Percentiles rank a stretch among this genome's conserved stretches.
Evolutionary conservation across 1,140 invertebrate species (phyloP).

Genomic region (Mylabris phalerata): DNA sequence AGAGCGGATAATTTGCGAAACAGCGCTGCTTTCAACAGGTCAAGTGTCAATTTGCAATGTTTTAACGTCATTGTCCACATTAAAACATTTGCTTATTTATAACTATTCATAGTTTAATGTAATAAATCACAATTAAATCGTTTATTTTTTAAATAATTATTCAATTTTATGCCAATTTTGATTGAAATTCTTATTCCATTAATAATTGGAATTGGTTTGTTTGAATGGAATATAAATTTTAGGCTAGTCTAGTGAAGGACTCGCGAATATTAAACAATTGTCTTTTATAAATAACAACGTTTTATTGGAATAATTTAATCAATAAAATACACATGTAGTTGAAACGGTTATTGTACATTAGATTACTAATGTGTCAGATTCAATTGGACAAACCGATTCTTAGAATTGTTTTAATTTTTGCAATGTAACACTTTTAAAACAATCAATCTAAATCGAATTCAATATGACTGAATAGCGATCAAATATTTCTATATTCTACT

Average conservation of each 20-base stretch:
- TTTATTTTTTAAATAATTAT: too few relatives aligned
- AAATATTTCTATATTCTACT: conserved; percentile 29
- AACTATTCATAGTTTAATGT: too few relatives aligned
- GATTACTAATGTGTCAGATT: background rate
- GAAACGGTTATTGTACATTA: conserved; percentile 8
- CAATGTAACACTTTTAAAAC: too few relatives aligned
- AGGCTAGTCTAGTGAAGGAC: conserved; percentile 10
- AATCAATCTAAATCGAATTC: too few relatives aligned
- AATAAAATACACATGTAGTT: conserved; percentile 5
- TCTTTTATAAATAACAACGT: conserved; percentile 7
- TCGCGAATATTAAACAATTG: conserved; percentile 17
- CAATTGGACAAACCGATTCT: too few relatives aligned
- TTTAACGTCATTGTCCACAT: conserved; percentile 34
- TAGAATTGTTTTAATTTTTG: too few relatives aligned
- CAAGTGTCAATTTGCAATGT: conserved; percentile 34
- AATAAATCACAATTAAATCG: too few relatives aligned
- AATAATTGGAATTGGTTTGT: too few relatives aligned
- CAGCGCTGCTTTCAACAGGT: conserved; percentile 28
- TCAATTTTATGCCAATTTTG: too few relatives aligned
- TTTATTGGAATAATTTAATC: conserved; percentile 17
- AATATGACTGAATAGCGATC: background rate
- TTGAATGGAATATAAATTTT: background rate
- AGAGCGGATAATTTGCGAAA: conserved; percentile 26
- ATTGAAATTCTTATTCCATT: too few relatives aligned
- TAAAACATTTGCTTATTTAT: background rate